phyloP scores from a whole-genome alignment of 1,140 invertebrate species.

The Trachymyrmex cornetzi region DNA sequence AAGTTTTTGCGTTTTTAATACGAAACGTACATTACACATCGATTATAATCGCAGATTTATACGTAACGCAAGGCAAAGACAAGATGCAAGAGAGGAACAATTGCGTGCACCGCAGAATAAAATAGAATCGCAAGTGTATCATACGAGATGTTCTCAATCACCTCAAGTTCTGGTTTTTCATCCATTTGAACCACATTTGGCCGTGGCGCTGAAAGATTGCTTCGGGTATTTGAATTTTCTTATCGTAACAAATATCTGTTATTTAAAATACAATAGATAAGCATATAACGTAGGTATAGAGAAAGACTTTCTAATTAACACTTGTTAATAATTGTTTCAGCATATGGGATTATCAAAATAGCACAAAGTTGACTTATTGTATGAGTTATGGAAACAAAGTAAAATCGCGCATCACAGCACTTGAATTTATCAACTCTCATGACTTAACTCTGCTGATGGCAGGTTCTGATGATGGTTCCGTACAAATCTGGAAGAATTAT shows the following conservation, averaged over 20 bases:
- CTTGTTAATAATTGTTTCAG: slow-evolving; percentile 79
- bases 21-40: background rate
- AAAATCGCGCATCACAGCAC: slow-evolving; percentile 90
- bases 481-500: slow-evolving; percentile 90
- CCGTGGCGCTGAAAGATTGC: slow-evolving; percentile 94
- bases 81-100: slow-evolving; percentile 90
- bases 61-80: slow-evolving; percentile 89
- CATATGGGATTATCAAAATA: slow-evolving; percentile 91
- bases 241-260: slow-evolving; percentile 27
- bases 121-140: slow-evolving; percentile 94
- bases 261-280: background rate
- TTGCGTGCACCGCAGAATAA: slow-evolving; percentile 86
- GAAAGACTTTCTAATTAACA: background rate
- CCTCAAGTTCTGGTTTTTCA: slow-evolving; percentile 94
- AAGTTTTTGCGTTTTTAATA: background rate
- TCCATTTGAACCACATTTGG: slow-evolving; percentile 95
- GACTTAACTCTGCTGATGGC: slow-evolving; percentile 92
- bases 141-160: slow-evolving; percentile 92
- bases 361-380: slow-evolving; percentile 88
- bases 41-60: slow-evolving; percentile 83
- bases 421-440: slow-evolving; percentile 97
- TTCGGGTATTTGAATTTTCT: slow-evolving; percentile 88
- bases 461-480: slow-evolving; percentile 92
- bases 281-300: background rate
- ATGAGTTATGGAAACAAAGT: slow-evolving; percentile 81